Conservation (phyloP, 2,888 invertebrate genomes). For the Meteorus colon region DNA sequence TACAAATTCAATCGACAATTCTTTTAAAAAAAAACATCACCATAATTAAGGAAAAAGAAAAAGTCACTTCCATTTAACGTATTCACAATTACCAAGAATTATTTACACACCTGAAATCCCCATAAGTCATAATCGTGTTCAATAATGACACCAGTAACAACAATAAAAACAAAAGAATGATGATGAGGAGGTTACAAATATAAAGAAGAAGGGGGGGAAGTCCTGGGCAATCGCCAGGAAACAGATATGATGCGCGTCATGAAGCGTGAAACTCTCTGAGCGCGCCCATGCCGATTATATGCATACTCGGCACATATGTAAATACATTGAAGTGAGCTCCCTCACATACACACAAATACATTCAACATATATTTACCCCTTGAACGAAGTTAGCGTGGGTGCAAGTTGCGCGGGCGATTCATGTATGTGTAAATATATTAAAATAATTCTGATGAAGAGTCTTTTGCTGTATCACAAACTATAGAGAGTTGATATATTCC, state of each 20-base stretch:
- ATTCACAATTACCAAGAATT: no score
- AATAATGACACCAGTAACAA: conserved; percentile 15
- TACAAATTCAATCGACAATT: no score
- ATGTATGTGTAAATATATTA: conserved; percentile 44
- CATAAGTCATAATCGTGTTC: conserved; percentile 56
- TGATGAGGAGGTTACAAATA: conserved; percentile 7
- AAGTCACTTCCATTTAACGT: no score
- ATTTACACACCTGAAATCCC: no score
- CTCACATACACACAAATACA: conserved; percentile 45
- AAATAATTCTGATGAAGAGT: conserved; percentile 40
- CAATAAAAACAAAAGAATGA: neutral
- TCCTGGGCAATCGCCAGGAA: conserved; percentile 66
- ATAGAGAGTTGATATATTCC: conserved; percentile 1
- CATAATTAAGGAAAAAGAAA: no score
- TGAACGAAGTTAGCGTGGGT: conserved; percentile 47
- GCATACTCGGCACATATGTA: conserved; percentile 49
- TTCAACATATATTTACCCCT: conserved; percentile 31
- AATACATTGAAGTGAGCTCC: conserved; percentile 32
- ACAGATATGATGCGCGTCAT: conserved; percentile 72
- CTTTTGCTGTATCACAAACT: conserved; percentile 36
- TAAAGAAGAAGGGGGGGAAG: neutral
- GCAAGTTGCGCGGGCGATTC: conserved; percentile 36
- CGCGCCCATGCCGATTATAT: conserved; percentile 67
- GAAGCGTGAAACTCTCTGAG: conserved; percentile 70
- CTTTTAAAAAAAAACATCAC: no score